phyloP scores from a whole-genome alignment of 1,140 invertebrate species.

The Matsumurasca onukii region DNA sequence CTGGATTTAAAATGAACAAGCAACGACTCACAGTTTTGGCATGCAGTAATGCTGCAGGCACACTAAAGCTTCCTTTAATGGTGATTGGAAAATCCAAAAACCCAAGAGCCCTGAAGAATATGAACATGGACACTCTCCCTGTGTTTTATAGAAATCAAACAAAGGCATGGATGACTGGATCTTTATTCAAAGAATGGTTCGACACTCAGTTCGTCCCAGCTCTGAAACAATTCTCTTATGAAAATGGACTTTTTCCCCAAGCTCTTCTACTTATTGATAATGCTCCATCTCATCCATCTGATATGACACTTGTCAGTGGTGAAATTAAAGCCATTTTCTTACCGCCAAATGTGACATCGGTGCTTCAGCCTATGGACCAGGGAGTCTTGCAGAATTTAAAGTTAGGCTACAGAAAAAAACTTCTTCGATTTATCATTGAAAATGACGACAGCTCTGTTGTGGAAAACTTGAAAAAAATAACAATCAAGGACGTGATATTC shows the following conservation, averaged over 20 bases:
- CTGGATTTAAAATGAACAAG: conserved; percentile 35
- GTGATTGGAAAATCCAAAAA: conserved; percentile 42
- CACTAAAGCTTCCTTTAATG: conserved; percentile 37
- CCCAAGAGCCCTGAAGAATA: conserved; percentile 39
- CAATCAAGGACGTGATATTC: too few species aligned
- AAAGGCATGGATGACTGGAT: conserved; percentile 42
- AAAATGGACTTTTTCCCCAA: neutral
- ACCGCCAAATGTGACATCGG: conserved; percentile 50
- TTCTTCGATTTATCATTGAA: conserved; percentile 25
- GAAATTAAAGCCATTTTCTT: conserved; percentile 43
- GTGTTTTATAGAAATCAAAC: conserved; percentile 40
- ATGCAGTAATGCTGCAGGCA: conserved; percentile 39
- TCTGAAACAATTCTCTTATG: neutral
- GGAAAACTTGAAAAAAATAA: too few species aligned
- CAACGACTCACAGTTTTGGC: conserved; percentile 34
- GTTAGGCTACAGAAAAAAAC: conserved; percentile 34
- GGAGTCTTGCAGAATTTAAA: conserved; percentile 44
- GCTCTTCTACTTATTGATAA: conserved; percentile 45
- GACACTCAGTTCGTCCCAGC: conserved; percentile 41
- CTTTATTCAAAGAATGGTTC: conserved; percentile 44
- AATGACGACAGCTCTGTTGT: too few species aligned
- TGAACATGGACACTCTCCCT: conserved; percentile 32
- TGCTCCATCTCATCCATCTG: conserved; percentile 41
- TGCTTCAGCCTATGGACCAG: conserved; percentile 49
- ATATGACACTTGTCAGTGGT: conserved; percentile 36